These are phyloP conservation scores for Tachina fera DNA, from an alignment of 2,888 invertebrate species.

Conservation along the genomic window DNA sequence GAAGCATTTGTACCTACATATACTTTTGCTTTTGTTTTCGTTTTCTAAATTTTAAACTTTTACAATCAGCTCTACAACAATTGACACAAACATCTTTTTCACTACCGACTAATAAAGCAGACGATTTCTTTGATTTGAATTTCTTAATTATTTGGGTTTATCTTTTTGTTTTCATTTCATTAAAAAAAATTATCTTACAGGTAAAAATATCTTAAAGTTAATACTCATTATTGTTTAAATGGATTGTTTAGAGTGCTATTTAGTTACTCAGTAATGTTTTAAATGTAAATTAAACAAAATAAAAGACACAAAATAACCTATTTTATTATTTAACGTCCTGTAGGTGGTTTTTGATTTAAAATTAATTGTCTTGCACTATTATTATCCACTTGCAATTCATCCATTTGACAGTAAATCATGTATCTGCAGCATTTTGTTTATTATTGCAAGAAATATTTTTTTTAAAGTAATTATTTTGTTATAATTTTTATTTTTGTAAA, in stretches of 20 bases:
- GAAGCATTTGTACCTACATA: slow-evolving; percentile 52
- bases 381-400: slow-evolving; percentile 91
- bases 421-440: slow-evolving; percentile 84
- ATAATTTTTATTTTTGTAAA: slow-evolving; percentile 19
- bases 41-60: slow-evolving; percentile 49
- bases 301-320: background rate
- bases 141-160: slow-evolving; percentile 10
- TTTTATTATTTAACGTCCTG: slow-evolving; percentile 75
- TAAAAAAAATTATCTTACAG: slow-evolving; percentile 38
- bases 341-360: slow-evolving; percentile 77
- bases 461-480: slow-evolving; percentile 34
- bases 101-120: slow-evolving; percentile 70
- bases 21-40: slow-evolving; percentile 15
- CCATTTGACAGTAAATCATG: slow-evolving; percentile 93
- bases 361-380: slow-evolving; percentile 84
- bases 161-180: slow-evolving; percentile 2
- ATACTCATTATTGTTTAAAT: slow-evolving; percentile 54
- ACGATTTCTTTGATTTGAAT: slow-evolving; percentile 50
- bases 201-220: slow-evolving; percentile 34
- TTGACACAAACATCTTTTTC: slow-evolving; percentile 62
- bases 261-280: slow-evolving; percentile 31
- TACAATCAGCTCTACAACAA: slow-evolving; percentile 67
- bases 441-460: slow-evolving; percentile 17
- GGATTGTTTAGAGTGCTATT: slow-evolving; percentile 50
- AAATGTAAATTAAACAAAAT: slow-evolving; percentile 7